phyloP scores from a whole-genome alignment of 2,113 vertebrate genomes.

The Phyllopteryx taeniolatus region DNA sequence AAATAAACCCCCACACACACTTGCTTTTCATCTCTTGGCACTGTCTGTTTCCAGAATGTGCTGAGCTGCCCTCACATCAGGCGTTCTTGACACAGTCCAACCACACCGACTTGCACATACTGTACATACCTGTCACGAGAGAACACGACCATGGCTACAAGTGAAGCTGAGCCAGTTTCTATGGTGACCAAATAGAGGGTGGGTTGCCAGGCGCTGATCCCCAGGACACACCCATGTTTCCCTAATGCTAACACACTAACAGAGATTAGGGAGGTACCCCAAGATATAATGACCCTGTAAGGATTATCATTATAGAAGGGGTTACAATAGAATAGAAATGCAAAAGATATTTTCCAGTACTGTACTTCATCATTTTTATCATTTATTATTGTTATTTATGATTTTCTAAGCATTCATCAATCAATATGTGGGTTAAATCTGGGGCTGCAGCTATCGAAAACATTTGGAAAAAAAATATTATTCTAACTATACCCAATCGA shows the following conservation, averaged over 20 bases:
- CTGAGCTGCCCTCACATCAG: slow-evolving; percentile 9
- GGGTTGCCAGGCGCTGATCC: slow-evolving; percentile 36
- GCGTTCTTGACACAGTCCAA: background rate
- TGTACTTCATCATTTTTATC: too few relatives aligned
- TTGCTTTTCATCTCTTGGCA: slow-evolving; percentile 23
- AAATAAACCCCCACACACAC: slow-evolving; percentile 10
- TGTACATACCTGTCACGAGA: slow-evolving; percentile 29
- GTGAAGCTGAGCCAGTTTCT: slow-evolving; percentile 68
- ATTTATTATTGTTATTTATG: too few relatives aligned
- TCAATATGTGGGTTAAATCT: too few relatives aligned
- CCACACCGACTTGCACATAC: slow-evolving; percentile 6
- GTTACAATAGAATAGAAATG: too few relatives aligned
- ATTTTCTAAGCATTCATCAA: too few relatives aligned
- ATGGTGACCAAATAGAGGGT: slow-evolving; percentile 56
- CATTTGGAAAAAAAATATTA: too few relatives aligned
- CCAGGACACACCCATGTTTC: slow-evolving; percentile 35
- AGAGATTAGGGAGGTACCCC: slow-evolving; percentile 5
- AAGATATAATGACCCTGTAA: too few relatives aligned
- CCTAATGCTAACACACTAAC: background rate
- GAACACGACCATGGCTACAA: slow-evolving; percentile 46
- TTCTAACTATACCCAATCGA: too few relatives aligned
- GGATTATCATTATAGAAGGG: too few relatives aligned
- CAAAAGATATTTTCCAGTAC: too few relatives aligned
- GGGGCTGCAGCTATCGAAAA: too few relatives aligned
- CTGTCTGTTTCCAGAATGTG: slow-evolving; percentile 10